Percentiles rank a stretch among this genome's conserved stretches.
Conservation (phyloP, 2,888 invertebrate species). For the Dromius quadrimaculatus region DNA sequence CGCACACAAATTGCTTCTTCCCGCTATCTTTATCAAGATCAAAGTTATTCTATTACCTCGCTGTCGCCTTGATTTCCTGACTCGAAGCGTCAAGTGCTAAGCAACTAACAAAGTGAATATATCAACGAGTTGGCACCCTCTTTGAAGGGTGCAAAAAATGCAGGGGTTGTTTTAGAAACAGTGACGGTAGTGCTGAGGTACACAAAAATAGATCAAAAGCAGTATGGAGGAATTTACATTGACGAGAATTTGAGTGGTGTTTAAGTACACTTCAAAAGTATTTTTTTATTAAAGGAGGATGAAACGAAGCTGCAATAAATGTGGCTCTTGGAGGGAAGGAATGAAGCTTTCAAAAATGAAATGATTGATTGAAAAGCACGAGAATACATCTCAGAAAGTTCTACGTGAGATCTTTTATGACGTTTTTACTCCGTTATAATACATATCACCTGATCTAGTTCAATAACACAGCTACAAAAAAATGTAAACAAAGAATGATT, state of each 20-base stretch:
- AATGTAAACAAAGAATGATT: too few species aligned
- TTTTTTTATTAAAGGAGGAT: constrained; percentile 14
- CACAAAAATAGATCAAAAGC: constrained; percentile 15
- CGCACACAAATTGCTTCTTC: constrained; percentile 12
- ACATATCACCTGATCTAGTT: too few species aligned
- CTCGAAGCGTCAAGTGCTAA: not conserved
- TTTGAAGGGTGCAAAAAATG: not conserved
- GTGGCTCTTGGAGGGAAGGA: not conserved
- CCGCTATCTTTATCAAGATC: constrained; percentile 20
- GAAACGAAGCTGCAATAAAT: not conserved
- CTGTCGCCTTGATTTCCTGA: constrained; percentile 28
- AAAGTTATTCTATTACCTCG: constrained; percentile 25
- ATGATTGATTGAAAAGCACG: too few species aligned
- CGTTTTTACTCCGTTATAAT: too few species aligned
- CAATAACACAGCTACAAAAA: too few species aligned
- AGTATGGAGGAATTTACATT: constrained; percentile 1
- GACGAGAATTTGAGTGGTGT: not conserved
- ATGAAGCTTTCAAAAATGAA: not conserved
- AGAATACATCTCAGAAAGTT: too few species aligned
- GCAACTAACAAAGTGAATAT: constrained; percentile 33
- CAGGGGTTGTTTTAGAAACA: not conserved
- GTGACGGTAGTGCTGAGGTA: not conserved
- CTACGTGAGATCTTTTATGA: too few species aligned
- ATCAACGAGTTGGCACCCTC: constrained; percentile 21
- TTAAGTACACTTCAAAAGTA: constrained; percentile 30